phyloP scores from a whole-genome alignment of 2,797 vertebrate genomes.

The Myiotriccus ornatus region DNA sequence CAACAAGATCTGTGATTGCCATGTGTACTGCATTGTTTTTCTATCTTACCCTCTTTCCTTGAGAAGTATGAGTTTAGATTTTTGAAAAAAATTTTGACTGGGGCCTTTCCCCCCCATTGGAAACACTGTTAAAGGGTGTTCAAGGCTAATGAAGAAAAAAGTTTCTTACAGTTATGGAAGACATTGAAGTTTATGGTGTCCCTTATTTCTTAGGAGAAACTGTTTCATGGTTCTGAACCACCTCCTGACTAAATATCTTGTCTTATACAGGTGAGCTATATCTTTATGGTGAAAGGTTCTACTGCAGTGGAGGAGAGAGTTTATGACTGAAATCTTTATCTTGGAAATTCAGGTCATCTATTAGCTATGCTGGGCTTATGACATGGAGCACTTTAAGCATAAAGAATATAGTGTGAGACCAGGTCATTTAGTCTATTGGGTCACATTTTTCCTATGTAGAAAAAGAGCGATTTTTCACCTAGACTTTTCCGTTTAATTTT shows the following conservation, averaged over 20 bases:
- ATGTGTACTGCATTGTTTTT: background rate
- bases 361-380: background rate
- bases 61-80: background rate
- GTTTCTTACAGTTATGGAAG: background rate
- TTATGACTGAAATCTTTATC: background rate
- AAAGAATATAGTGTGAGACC: background rate
- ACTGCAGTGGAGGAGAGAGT: background rate
- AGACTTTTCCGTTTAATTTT: background rate
- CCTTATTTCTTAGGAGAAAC: background rate
- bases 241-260: background rate
- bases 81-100: background rate
- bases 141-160: background rate
- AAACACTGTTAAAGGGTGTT: background rate
- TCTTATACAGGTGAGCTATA: background rate
- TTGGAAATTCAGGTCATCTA: background rate
- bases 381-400: background rate
- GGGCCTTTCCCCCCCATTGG: fast-evolving
- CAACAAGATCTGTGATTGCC: background rate
- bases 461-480: background rate
- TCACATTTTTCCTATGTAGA: background rate
- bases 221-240: background rate
- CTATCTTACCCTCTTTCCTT: background rate
- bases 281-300: background rate
- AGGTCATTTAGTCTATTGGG: background rate
- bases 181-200: background rate